These are phyloP conservation scores for Meteorus colon DNA, from an alignment of 2,888 invertebrate species.

Conservation along the genomic window DNA sequence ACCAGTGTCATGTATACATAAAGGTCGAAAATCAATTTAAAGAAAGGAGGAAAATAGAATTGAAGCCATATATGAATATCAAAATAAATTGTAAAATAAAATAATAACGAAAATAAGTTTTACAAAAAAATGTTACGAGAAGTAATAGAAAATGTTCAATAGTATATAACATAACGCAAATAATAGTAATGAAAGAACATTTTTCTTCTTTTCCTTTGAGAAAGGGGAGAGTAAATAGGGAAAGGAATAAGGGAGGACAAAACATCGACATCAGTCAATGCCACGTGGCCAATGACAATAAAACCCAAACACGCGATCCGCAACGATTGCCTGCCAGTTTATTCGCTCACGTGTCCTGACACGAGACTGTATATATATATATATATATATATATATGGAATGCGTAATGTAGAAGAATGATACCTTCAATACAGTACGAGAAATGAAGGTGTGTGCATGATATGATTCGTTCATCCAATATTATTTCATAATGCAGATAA, in stretches of 20 bases:
- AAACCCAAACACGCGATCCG: constrained; percentile 42
- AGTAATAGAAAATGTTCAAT: neutral
- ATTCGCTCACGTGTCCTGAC: constrained; percentile 59
- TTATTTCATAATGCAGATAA: neutral
- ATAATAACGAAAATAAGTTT: neutral
- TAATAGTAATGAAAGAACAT: neutral
- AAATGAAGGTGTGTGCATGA: neutral
- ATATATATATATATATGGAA: neutral
- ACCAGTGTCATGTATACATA: constrained; percentile 56
- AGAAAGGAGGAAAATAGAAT: neutral
- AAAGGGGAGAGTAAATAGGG: constrained; percentile 38
- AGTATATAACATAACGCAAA: neutral
- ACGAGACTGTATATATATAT: constrained; percentile 50
- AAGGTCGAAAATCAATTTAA: constrained; percentile 46
- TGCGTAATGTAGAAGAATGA: neutral
- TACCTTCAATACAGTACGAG: neutral
- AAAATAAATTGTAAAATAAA: constrained; percentile 11
- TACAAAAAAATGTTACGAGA: neutral
- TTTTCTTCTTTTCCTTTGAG: neutral
- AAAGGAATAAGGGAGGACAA: constrained; percentile 13
- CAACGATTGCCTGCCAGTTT: constrained; percentile 27
- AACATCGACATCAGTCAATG: constrained; percentile 52
- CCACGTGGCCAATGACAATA: constrained; percentile 58
- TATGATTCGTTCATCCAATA: neutral
- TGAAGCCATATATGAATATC: neutral